phyloP scores from a whole-genome alignment of 2,888 invertebrate genomes.

The Platerodrilus igneus region DNA sequence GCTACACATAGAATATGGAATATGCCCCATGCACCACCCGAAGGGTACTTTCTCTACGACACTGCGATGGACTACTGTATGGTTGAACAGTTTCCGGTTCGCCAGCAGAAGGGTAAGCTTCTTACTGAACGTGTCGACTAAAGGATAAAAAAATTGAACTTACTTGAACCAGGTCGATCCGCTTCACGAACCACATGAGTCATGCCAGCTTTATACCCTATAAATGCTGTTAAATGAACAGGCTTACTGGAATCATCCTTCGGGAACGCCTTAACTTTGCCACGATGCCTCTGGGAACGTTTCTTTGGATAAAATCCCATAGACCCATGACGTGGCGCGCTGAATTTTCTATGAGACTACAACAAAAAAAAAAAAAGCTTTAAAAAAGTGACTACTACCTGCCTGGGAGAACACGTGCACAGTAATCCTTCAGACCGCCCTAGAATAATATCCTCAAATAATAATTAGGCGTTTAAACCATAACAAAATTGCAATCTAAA shows the following conservation, averaged over 20 bases:
- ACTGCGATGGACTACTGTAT: constrained; percentile 50
- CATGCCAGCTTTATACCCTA: constrained; percentile 99
- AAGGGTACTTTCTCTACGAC: constrained; percentile 61
- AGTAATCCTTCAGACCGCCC: constrained; percentile 68
- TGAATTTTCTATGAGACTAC: constrained; percentile 99
- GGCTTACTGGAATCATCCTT: constrained; percentile 96
- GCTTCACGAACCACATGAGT: constrained; percentile 98
- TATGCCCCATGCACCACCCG: constrained; percentile 62
- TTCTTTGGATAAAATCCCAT: constrained; percentile 99
- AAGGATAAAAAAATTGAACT: constrained; percentile 49
- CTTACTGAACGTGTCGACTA: constrained; percentile 41
- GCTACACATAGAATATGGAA: constrained; percentile 71
- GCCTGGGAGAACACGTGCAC: background rate
- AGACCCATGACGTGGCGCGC: constrained; percentile 98
- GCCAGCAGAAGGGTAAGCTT: constrained; percentile 47
- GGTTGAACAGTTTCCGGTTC: constrained; percentile 31
- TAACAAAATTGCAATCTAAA: constrained; percentile 54
- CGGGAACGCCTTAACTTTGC: constrained; percentile 99
- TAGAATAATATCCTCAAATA: constrained; percentile 63
- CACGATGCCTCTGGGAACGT: constrained; percentile 91
- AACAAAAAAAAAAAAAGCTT: constrained; percentile 32
- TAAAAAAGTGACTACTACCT: background rate
- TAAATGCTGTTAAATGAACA: constrained; percentile 94
- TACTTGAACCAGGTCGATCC: constrained; percentile 97
- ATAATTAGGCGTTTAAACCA: constrained; percentile 66